Base-by-base conservation (phyloP, 2,888 invertebrate species). In the Drosophila hawaiiensis region DNA sequence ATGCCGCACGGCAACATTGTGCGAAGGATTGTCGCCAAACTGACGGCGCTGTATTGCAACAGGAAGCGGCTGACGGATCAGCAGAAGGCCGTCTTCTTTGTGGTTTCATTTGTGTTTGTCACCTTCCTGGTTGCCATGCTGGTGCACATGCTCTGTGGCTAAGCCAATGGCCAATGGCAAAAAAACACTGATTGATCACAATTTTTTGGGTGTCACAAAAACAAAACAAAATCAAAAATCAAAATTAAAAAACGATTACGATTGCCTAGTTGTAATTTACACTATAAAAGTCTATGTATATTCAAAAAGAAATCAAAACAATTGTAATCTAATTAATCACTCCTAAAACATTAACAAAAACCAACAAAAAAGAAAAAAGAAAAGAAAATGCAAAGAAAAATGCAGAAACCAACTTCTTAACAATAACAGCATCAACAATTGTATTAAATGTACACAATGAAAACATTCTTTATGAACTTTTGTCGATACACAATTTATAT, bases 11-110 rank as follows among this genome's bases (percentile, higher is more conserved):
- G 93, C 91, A 58, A 64, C 92, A 80, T 94, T 92, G 65, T 94
- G 87, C 60, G 94, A 90, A 83, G 94, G 92, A 84, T 93, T 89
- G 90, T 95, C 35, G 78, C 86, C 79, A 91, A 91, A 78, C 76
- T 93, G 25, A 90, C 91, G 49, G 78, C 92, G 60, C 80, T 93
- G 49, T 93, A 93, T 71, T 90, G 88, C 74, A 93, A 92, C 79
- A 91, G 93, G 4, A 93, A 92, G 78, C 91, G 92, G 49, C 90
- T 92, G 63, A 92, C 92, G 54, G 93, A 93, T 80, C 93, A 92
- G 70, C 92, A 93, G 73, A 93, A 93, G 80, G 93, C 93, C 41
- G 91, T 92, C 50, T 89, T 92, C 71, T 90, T 92, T 76, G 92
- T 93, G 88, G 84, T 93, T 77, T 93, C 92, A 73, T 93, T 93